A percentile compares a stretch with the other conserved stretches of the same genome.
Conservation (phyloP, 92 coral and sea anemone genomes). For the Paragorgia papillata region DNA sequence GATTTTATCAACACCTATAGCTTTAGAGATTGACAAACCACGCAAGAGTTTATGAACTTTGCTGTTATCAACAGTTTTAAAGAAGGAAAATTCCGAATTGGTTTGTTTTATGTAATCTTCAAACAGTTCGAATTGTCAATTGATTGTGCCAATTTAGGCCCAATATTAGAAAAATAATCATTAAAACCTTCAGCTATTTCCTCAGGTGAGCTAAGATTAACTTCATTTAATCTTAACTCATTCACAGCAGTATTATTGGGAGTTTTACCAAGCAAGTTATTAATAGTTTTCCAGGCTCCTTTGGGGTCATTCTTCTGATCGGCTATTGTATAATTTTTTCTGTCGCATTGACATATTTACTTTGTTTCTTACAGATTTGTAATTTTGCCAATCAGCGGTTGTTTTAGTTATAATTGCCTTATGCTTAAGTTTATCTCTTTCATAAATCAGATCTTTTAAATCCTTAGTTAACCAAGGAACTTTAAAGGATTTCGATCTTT, state of each 20-base stretch:
- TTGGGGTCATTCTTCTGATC: background rate
- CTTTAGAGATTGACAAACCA: no score
- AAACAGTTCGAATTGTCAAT: no score
- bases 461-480: slow-evolving; percentile 9
- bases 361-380: background rate
- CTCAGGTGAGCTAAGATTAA: no score
- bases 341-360: background rate
- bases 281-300: slow-evolving; percentile 40
- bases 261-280: slow-evolving; percentile 30
- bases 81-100: no score
- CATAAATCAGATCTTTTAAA: background rate
- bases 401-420: background rate
- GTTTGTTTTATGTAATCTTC: no score
- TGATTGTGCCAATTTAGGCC: no score
- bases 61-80: no score
- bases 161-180: no score
- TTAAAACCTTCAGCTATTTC: no score
- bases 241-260: slow-evolving; percentile 24
- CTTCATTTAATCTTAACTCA: slow-evolving; percentile 33
- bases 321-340: slow-evolving; percentile 2
- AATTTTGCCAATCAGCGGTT: background rate
- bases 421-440: background rate
- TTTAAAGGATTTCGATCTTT: background rate
- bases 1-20: no score
- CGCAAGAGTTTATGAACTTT: no score